A percentile compares a stretch with the other conserved stretches of the same genome.
Conservation (phyloP, 2,797 vertebrate species). For the Myotis planiceps region DNA sequence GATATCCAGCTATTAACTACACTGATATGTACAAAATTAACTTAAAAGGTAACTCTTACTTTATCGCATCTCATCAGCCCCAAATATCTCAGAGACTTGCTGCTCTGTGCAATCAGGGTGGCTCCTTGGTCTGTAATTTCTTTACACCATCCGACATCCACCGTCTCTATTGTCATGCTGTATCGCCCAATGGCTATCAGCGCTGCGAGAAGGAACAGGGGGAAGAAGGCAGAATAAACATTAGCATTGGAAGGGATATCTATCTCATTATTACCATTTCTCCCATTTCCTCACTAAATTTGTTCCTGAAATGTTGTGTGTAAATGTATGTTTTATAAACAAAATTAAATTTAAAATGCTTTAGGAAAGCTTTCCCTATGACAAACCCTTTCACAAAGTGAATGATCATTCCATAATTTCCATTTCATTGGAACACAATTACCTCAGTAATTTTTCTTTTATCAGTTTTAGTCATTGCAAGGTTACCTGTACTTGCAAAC, state of each 20-base stretch:
- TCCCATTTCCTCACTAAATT: conserved; percentile 62
- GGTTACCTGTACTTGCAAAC: conserved; percentile 61
- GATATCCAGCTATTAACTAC: neutral
- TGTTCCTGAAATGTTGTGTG: conserved; percentile 60
- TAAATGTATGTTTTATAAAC: conserved; percentile 55
- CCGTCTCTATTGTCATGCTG: conserved; percentile 97
- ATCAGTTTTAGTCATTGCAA: conserved; percentile 54
- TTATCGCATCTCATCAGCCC: conserved; percentile 99
- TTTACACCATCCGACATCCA: conserved; percentile 99
- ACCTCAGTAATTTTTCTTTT: no score
- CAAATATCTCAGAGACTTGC: conserved; percentile 97
- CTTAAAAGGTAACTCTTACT: conserved; percentile 87
- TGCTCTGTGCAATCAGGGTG: conserved; percentile 97
- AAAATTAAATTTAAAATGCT: conserved; percentile 73
- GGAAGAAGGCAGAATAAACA: neutral
- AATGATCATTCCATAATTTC: conserved; percentile 69
- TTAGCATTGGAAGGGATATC: neutral
- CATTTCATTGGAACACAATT: conserved; percentile 42
- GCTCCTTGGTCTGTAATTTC: conserved; percentile 98
- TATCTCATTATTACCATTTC: neutral
- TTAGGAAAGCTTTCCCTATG: conserved; percentile 50
- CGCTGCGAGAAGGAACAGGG: conserved; percentile 87
- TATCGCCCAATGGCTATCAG: conserved; percentile 97
- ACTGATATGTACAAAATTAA: neutral
- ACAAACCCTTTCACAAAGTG: conserved; percentile 52